These are phyloP conservation scores for Eubucco bourcierii DNA, from an alignment of 2,113 vertebrate species.

Conservation along the genomic window DNA sequence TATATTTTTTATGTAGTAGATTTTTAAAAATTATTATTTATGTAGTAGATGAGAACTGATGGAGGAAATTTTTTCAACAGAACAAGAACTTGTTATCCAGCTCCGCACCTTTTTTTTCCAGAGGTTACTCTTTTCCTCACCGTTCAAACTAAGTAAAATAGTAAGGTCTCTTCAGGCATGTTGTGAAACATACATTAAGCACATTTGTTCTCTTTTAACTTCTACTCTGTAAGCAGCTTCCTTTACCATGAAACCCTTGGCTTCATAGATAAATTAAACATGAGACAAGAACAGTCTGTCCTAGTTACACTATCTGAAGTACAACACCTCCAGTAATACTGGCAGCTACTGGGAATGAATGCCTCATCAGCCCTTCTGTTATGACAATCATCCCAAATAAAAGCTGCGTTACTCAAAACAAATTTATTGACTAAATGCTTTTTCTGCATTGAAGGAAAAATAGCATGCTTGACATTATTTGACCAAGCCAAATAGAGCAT, in stretches of 20 bases:
- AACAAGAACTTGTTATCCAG: background rate
- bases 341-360: background rate
- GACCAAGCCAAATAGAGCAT: slow-evolving; percentile 25
- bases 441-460: slow-evolving; percentile 22
- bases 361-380: background rate
- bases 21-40: no score
- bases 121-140: background rate
- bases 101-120: background rate
- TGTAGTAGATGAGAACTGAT: background rate
- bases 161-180: background rate
- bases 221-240: background rate
- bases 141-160: background rate
- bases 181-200: background rate
- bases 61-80: background rate
- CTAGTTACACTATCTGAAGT: background rate
- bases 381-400: background rate
- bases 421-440: slow-evolving; percentile 31
- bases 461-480: background rate
- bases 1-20: background rate
- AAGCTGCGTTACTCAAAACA: background rate
- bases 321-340: background rate
- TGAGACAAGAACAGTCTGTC: background rate
- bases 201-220: background rate
- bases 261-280: slow-evolving; percentile 16
- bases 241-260: background rate